Evolutionary conservation across 2,888 invertebrate species (phyloP).

Genomic region (Acleris sparsana): DNA sequence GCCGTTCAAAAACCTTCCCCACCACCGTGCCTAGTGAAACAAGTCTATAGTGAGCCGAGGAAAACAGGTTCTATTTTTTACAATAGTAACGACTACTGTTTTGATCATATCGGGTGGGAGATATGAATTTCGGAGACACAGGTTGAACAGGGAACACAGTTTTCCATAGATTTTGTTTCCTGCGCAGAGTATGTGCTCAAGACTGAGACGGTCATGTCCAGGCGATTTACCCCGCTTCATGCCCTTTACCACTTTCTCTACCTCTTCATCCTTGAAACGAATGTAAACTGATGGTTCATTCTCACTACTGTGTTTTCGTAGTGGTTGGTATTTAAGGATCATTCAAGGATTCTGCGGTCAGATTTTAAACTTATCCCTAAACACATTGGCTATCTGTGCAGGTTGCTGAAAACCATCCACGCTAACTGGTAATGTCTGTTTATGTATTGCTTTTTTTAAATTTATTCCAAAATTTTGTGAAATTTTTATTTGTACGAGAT

Average conservation of each 20-base stretch:
- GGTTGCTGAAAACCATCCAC: neutral
- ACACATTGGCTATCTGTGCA: constrained; percentile 1
- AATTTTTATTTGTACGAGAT: neutral
- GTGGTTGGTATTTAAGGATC: too few relatives aligned
- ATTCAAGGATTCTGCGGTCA: neutral
- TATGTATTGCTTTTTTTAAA: too few relatives aligned
- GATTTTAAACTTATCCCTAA: neutral
- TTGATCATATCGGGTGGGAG: neutral
- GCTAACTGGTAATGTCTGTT: neutral
- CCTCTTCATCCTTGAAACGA: neutral
- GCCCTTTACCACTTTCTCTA: neutral
- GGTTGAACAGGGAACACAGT: neutral
- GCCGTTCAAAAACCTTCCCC: constrained; percentile 9
- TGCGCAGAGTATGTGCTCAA: neutral
- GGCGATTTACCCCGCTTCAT: constrained; percentile 1
- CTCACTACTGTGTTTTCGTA: neutral
- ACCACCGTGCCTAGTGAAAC: constrained; percentile 8
- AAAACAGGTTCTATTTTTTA: constrained; percentile 7
- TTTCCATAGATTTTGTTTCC: neutral
- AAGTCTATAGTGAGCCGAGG: constrained; percentile 5
- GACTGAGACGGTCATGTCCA: neutral
- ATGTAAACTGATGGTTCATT: neutral
- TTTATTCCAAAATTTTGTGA: neutral
- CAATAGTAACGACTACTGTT: constrained; percentile 6
- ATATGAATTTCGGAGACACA: neutral